Base-by-base conservation (phyloP, 2,113 vertebrate species). In the Takifugu flavidus region DNA sequence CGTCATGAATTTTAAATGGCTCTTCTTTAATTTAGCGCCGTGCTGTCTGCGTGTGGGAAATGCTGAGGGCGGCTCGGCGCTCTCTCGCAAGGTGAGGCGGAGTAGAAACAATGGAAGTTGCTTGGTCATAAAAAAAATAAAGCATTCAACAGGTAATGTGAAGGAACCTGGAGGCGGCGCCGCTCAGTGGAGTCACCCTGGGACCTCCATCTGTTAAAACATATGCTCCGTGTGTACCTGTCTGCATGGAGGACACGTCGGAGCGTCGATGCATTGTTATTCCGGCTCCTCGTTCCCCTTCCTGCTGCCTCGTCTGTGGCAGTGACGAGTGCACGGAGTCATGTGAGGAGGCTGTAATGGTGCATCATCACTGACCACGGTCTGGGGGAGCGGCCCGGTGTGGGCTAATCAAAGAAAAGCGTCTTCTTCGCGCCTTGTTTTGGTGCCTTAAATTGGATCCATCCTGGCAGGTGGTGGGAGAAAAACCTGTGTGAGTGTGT, bases 1-100 rank as follows among this genome's bases (percentile, higher is more conserved):
- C 53, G 45, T 62, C 63, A 63, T 79, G 65, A 70, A 85, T 79
- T 81, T 81, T 75, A 79, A 75, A 79, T 71, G 70, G 49, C 62
- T 81, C 66, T 62, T 83, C 67, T 78, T 83, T 85, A 85, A 85
- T 83, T 81, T 75, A 77, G 67, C 5, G 51, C 65, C 46, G 51
- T 46, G 64, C 59, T 75, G 65, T 74, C 66, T 67, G 64, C 75
- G 56, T 72, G 49, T 27, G 60, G 58, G 74, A 76, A 67, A 51
- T 0, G 55, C 69, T 71, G 31, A 64, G 58, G 74, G 65, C 59
- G 45, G 49, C 58, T 43, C 31, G 58, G 60, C 53, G 67, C 78
- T 60, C n/a, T n/a, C 20, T 34, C n/a, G 51, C 75, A 60, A 52
- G 46, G 49, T 56, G 31, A 67, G 51, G 49, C 65, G 15, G 15